These are phyloP conservation scores for Phengaris alcon DNA, from an alignment of 2,888 invertebrate species.

Conservation along the genomic window DNA sequence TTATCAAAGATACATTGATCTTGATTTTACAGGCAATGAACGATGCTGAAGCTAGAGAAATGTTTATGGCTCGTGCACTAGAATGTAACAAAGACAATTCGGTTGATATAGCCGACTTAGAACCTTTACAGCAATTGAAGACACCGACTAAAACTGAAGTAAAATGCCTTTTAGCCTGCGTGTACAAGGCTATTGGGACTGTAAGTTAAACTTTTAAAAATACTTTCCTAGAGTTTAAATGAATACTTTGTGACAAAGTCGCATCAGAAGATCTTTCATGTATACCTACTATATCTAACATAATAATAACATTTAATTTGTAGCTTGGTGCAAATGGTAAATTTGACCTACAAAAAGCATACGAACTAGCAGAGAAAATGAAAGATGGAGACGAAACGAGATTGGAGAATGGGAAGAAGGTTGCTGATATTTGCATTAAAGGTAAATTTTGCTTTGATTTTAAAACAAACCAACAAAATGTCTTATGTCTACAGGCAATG, in stretches of 20 bases:
- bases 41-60: constrained; percentile 57
- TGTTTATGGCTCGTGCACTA: constrained; percentile 55
- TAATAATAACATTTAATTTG: neutral
- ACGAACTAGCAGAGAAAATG: constrained; percentile 53
- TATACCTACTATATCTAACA: neutral
- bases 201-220: neutral
- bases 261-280: neutral
- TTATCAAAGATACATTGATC: neutral
- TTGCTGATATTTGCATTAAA: constrained; percentile 33
- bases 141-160: constrained; percentile 62
- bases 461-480: no score
- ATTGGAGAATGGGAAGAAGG: constrained; percentile 54
- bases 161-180: constrained; percentile 72
- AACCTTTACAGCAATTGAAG: constrained; percentile 49
- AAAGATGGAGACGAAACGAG: constrained; percentile 60
- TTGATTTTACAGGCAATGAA: constrained; percentile 46
- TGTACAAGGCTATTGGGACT: constrained; percentile 24
- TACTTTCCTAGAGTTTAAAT: no score
- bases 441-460: constrained; percentile 26
- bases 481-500: no score
- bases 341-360: constrained; percentile 53
- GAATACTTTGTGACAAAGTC: no score
- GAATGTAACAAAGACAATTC: constrained; percentile 54
- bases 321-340: constrained; percentile 46
- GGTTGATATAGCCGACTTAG: constrained; percentile 55